Base-by-base conservation (phyloP, 1,140 invertebrate species). In the Nasonia longicornis region DNA sequence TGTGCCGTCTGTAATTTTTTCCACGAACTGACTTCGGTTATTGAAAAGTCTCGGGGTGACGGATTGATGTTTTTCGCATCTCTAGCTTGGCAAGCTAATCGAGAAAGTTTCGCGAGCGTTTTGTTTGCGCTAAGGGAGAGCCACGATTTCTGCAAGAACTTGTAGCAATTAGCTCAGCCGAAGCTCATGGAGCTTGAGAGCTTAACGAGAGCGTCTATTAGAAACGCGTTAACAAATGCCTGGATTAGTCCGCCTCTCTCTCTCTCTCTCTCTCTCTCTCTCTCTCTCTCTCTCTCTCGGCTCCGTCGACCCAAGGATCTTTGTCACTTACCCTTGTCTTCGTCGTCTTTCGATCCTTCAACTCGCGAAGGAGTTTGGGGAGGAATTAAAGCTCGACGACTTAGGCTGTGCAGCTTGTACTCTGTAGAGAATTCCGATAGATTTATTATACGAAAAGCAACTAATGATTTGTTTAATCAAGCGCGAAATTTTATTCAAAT, bases 171-270 rank as follows among this genome's bases (percentile, higher is more conserved):
- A 80, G 22, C 63, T 29, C 29, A 45, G 38, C 42, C 79, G 74
- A 22, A 74, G 73, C 26, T 70, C 45, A 73, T 75, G 70, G 58
- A 82, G 77, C 79, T 80, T 76, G 48, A 76, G 70, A 79, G 82
- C 58, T 84, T 78, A 82, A 73, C 76, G 58, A 77, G 81, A 82
- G 80, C 82, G 80, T 86, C 84, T 84, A 87, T 87, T 87, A 86
- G 85, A 84, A 87, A 84, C 83, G 84, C 85, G 86, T 84, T 85
- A 86, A 86, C 85, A 85, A 85, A 85, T 86, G 85, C 82, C 79
- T 64, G 84, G 85, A 86, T 86, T 85, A 86, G 77, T 82, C 52
- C 69, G 52, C 71, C 4, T 74, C 75, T 82, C 42, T 35, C 70
- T 42, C 74, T 35, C 70, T 42, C 74, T 7, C 74, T 35, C 70